Base-by-base conservation (phyloP, 2,888 invertebrate species). In the Andrena dorsata region DNA sequence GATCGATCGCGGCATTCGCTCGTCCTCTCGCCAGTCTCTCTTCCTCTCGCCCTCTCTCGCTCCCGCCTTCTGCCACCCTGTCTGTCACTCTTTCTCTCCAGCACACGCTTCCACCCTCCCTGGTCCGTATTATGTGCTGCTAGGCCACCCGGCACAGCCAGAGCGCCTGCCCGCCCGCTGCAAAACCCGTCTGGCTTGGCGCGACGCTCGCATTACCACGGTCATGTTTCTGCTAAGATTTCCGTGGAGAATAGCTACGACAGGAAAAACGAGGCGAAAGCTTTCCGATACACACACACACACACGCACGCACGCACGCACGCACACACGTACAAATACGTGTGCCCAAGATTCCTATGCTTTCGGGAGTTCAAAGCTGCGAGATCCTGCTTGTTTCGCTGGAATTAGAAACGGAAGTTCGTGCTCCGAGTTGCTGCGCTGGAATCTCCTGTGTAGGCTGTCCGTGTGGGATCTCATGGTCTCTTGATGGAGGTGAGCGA, bases 1-100 rank as follows among this genome's bases (percentile, higher is more conserved):
- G 90, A 91, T 91, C 91, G 91, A 91, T 91, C 88, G 89, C 85
- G 85, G 87, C 82, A 86, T 88, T 89, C 88, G 84, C 86, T 89
- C 86, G 80, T 87, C 84, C 87, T 83, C 84, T 83, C 84, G 60
- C 73, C 64, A 41, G 41, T 56, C 80, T 70, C 77, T 56, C 85
- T 66, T 79, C 72, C 49, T 28, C 32, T 26, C 16, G 47, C 63
- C 28, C 49, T 56, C 80, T 72, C 77, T 51, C 85, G 63, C 80
- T 74, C 64, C 10, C 13, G 28, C 77, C 28, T 63, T 26, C 49
- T 20, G 47, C 32, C 16, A 10, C 66, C 23, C 23, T 20, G 28
- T 58, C 72, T 66, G 47, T 61, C 71, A 20, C 32, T 71, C 58
- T 71, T 53, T 47, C 60, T 47, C 60, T 64, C 72, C 49, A 23